A percentile compares a stretch with the other conserved stretches of the same genome.
These are phyloP conservation scores for Drosophila mimica DNA, from an alignment of 2,888 invertebrate species.

Conservation along the genomic window DNA sequence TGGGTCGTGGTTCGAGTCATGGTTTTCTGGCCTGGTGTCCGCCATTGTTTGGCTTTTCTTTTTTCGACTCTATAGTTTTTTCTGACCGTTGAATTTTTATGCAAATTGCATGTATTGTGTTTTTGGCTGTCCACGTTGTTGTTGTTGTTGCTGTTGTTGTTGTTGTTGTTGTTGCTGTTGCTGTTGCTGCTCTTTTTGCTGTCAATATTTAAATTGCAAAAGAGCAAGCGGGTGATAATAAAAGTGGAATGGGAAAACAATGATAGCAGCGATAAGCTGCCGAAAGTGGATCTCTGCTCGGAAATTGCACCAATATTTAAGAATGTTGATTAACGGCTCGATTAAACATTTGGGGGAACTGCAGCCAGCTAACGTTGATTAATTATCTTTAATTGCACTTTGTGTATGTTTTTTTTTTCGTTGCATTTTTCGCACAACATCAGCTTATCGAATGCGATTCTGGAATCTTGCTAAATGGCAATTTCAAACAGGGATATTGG, in stretches of 20 bases:
- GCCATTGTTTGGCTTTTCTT: constrained; percentile 5
- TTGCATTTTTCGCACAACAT: neutral
- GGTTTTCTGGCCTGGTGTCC: constrained; percentile 15
- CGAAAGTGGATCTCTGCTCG: constrained; percentile 87
- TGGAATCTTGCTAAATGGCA: neutral
- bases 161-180: constrained; percentile 1
- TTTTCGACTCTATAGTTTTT: constrained; percentile 29
- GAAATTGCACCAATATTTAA: constrained; percentile 86
- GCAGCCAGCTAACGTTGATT: constrained; percentile 1
- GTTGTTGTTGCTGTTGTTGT: constrained; percentile 4
- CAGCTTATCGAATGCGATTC: neutral
- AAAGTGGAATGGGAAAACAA: constrained; percentile 55
- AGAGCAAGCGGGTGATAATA: constrained; percentile 52
- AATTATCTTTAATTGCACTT: neutral
- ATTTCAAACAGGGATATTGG: neutral
- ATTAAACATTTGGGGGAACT: constrained; percentile 5
- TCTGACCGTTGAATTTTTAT: constrained; percentile 62
- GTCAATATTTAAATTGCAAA: constrained; percentile 70
- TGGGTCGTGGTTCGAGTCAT: neutral
- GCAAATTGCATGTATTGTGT: constrained; percentile 67
- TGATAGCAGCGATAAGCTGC: constrained; percentile 58
- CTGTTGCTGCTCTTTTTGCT: constrained; percentile 22
- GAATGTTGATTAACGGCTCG: constrained; percentile 20
- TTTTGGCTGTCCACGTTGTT: too few relatives aligned
- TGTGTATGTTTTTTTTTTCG: neutral